A percentile compares a stretch with the other conserved stretches of the same genome.
Evolutionary conservation across 2,797 vertebrate genomes (phyloP).

Genomic region (Anomalospiza imberbis): DNA sequence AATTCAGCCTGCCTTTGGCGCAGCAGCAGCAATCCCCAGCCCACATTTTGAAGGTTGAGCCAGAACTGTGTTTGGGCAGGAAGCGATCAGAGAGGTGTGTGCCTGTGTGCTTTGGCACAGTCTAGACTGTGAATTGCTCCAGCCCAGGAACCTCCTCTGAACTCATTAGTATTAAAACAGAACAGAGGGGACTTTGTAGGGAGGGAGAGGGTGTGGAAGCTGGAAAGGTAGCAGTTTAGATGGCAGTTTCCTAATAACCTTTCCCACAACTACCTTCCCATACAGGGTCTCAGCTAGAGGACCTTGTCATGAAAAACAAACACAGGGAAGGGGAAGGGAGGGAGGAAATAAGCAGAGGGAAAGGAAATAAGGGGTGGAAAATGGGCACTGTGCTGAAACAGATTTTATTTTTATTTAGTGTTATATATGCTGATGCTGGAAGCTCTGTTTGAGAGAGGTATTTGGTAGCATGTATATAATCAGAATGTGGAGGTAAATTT

Average conservation of each 20-base stretch:
- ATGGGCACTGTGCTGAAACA: conserved; percentile 16
- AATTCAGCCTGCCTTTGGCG: conserved; percentile 40
- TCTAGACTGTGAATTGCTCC: conserved; percentile 43
- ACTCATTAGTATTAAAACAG: conserved; percentile 38
- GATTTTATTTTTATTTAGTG: conserved; percentile 19
- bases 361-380: background rate
- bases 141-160: conserved; percentile 42
- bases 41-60: background rate
- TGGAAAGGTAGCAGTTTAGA: conserved; percentile 51
- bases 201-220: conserved; percentile 42
- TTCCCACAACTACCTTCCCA: conserved; percentile 57
- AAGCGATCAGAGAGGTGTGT: conserved; percentile 69
- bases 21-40: background rate
- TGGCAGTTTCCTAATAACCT: conserved; percentile 62
- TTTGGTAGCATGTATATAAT: background rate
- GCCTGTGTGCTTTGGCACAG: conserved; percentile 68
- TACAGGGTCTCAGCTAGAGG: background rate
- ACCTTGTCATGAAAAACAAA: conserved; percentile 30
- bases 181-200: conserved; percentile 54
- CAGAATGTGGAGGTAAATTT: background rate
- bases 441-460: background rate
- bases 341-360: background rate
- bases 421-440: background rate
- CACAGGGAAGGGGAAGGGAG: background rate
- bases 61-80: conserved; percentile 62